A percentile compares a stretch with the other conserved stretches of the same genome.
Evolutionary conservation across 2,797 vertebrate genomes (phyloP).

Genomic region (Phrynocephalus vlangalii): DNA sequence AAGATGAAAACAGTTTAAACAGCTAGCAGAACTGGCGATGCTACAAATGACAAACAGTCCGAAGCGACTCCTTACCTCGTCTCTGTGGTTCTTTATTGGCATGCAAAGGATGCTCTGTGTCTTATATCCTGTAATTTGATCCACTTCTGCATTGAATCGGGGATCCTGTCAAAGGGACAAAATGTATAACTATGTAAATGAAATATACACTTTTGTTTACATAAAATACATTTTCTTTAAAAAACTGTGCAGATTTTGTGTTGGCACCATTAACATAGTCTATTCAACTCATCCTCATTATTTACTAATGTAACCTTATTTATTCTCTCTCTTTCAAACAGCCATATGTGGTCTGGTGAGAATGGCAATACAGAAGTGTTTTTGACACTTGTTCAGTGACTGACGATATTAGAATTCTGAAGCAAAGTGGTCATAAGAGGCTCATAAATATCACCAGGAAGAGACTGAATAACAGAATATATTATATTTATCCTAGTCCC

Average conservation of each 20-base stretch:
- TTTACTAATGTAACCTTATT: not conserved
- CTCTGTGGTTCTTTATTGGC: slow-evolving; percentile 97
- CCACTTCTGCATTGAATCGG: slow-evolving; percentile 96
- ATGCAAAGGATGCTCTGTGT: slow-evolving; percentile 97
- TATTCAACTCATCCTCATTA: slow-evolving; percentile 22
- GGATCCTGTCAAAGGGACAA: slow-evolving; percentile 84
- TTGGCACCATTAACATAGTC: slow-evolving; percentile 45
- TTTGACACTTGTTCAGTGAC: too few species aligned
- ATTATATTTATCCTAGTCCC: too few species aligned
- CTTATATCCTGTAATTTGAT: slow-evolving; percentile 97
- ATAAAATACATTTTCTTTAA: not conserved
- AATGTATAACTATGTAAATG: slow-evolving; percentile 51
- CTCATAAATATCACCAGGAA: too few species aligned
- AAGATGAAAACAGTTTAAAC: slow-evolving; percentile 38
- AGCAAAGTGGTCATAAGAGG: too few species aligned
- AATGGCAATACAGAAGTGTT: too few species aligned
- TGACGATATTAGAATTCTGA: too few species aligned
- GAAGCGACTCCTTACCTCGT: slow-evolving; percentile 84
- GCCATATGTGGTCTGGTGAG: too few species aligned
- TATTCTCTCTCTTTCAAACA: too few species aligned
- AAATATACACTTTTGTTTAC: slow-evolving; percentile 12
- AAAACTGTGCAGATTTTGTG: slow-evolving; percentile 41
- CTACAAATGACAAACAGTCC: slow-evolving; percentile 40
- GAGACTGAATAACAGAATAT: too few species aligned
- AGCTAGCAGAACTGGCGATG: slow-evolving; percentile 16